Base-by-base conservation (phyloP, 2,113 vertebrate species). In the Pelobates fuscus region DNA sequence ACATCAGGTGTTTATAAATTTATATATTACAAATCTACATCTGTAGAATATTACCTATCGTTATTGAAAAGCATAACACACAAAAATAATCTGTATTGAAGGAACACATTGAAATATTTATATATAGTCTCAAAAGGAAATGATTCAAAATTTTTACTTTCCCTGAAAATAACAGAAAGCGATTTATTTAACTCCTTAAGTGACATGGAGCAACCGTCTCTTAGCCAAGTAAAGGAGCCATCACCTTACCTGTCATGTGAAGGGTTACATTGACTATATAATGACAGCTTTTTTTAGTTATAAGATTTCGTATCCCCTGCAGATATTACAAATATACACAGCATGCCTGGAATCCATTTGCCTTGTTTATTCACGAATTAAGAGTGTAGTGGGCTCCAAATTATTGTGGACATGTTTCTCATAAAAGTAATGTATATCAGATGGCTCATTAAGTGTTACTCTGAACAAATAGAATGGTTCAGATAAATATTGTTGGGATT, bases 321-420 rank as follows among this genome's bases (percentile, higher is more conserved):
- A 43, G 37, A 43, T 65, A 21, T 8, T 12, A 23, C 21, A 23
- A 65, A 44, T 20, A 18, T 44, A 11, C 3, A 30, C 60, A 17
- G 60, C 29, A 21, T 7, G 32, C 17, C 62, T 65, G 62, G 62
- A 65, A 65, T 15, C 20, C 62, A 65, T 65, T 65, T 65, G 32
- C 20, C 24, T 43, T 20, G 32, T 17, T 43, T 65, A 65, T 65
- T 43, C 12, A 24, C 32, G 62, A 6, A 65, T 43, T 65, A 65
- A 30, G 20, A 2, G 43, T 24, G 15, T 65, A 24, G 30, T 43
- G 20, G 8, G 29, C 0, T 14, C 29, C 15, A 21, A 21, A 65
- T 43, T 65, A n/a, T 21, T 4, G 23, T 23, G 30, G n/a, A 17
- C 12, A n/a, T 25, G 21, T 65, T 65, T 43, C 32, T 41, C 25